These are phyloP conservation scores for Trigoniulus corallinus DNA, from an alignment of 1,140 invertebrate genomes.

Conservation along the genomic window DNA sequence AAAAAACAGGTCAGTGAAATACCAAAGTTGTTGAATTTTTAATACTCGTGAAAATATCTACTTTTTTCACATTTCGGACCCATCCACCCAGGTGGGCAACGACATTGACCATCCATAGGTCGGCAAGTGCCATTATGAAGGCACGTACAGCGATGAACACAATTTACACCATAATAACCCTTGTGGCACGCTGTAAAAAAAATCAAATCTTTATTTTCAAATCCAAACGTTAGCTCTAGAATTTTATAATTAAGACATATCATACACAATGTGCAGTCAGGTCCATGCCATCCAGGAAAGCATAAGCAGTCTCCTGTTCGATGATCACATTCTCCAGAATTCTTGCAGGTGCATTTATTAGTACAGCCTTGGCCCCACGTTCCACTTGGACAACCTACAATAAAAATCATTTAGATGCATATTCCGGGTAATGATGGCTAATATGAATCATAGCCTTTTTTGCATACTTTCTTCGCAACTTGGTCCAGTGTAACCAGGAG, in stretches of 20 bases:
- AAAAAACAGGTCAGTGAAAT: constrained; percentile 1
- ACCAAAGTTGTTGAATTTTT: not conserved
- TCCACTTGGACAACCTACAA: constrained; percentile 47
- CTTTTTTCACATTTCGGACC: constrained; percentile 25
- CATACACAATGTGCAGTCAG: not conserved
- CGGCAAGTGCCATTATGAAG: constrained; percentile 27
- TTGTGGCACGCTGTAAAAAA: constrained; percentile 12
- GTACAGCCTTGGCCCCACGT: constrained; percentile 56
- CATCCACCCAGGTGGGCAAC: constrained; percentile 52
- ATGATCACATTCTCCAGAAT: constrained; percentile 75
- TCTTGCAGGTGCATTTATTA: constrained; percentile 67
- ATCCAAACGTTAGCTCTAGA: constrained; percentile 14
- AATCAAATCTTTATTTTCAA: not conserved
- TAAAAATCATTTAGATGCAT: too few relatives aligned
- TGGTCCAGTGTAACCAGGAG: constrained; percentile 62
- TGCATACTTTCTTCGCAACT: constrained; percentile 50
- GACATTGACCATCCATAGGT: constrained; percentile 45
- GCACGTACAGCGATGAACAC: constrained; percentile 30
- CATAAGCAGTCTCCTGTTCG: constrained; percentile 48
- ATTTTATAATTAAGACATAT: constrained; percentile 15
- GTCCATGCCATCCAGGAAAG: constrained; percentile 24
- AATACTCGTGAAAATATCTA: constrained; percentile 11
- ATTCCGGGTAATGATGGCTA: not conserved
- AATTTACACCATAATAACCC: constrained; percentile 23
- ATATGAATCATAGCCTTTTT: constrained; percentile 6